These are phyloP conservation scores for Penaeus chinensis DNA, from an alignment of 1,140 invertebrate species.

Conservation along the genomic window DNA sequence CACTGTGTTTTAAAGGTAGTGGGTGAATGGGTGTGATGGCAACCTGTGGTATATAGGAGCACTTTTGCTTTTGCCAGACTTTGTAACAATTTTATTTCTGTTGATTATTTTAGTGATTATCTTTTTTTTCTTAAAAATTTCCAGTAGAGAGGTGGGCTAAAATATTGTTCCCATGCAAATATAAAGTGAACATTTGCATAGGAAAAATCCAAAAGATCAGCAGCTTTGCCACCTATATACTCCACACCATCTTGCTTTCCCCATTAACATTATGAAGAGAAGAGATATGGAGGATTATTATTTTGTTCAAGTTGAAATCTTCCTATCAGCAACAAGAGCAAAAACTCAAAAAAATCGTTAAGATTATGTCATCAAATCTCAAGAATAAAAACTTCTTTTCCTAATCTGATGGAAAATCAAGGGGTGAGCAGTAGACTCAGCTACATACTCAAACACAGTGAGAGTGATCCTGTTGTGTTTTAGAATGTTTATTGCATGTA, in stretches of 20 bases:
- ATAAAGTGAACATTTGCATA: too few relatives aligned
- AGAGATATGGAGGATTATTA: too few relatives aligned
- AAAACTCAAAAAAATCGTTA: too few relatives aligned
- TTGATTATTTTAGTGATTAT: background rate
- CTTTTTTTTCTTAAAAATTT: background rate
- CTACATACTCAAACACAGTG: slow-evolving; percentile 10
- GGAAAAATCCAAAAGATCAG: too few relatives aligned
- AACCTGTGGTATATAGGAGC: background rate
- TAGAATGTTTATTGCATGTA: slow-evolving; percentile 48
- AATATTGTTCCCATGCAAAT: too few relatives aligned
- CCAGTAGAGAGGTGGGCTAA: too few relatives aligned
- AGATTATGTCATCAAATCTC: too few relatives aligned
- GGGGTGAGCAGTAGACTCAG: slow-evolving; percentile 26
- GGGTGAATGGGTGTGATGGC: slow-evolving; percentile 4
- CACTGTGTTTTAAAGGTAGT: slow-evolving; percentile 31
- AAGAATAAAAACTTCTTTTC: background rate
- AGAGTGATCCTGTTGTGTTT: slow-evolving; percentile 38
- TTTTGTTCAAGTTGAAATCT: too few relatives aligned
- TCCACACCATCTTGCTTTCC: slow-evolving; percentile 21
- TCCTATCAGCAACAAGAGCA: too few relatives aligned
- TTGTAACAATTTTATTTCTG: too few relatives aligned
- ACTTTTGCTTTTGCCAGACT: too few relatives aligned
- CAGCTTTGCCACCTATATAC: background rate
- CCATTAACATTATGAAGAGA: slow-evolving; percentile 4
- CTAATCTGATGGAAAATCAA: slow-evolving; percentile 13